A percentile compares a stretch with the other conserved stretches of the same genome.
Evolutionary conservation across 2,797 vertebrate species (phyloP).

Genomic region (Danionella dracula): DNA sequence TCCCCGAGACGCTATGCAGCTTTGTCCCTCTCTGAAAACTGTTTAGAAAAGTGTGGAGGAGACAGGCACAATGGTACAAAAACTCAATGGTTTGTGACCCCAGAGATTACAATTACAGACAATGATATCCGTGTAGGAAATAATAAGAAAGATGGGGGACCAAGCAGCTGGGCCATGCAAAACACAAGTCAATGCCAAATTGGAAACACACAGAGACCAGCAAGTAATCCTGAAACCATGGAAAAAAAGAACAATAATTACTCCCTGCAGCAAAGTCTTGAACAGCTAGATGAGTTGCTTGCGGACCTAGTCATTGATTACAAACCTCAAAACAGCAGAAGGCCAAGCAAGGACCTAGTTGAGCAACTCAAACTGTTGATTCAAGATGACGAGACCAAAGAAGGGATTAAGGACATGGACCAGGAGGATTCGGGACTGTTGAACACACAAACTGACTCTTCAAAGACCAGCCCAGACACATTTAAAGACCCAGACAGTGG

Average conservation of each 20-base stretch:
- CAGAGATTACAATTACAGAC: conserved; percentile 96
- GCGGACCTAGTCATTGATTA: conserved; percentile 94
- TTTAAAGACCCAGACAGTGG: conserved; percentile 70
- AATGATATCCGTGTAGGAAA: conserved; percentile 82
- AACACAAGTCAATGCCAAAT: conserved; percentile 56
- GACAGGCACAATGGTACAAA: conserved; percentile 68
- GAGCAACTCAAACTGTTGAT: conserved; percentile 84
- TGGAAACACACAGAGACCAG: conserved; percentile 50
- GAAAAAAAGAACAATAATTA: conserved; percentile 72
- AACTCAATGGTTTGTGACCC: conserved; percentile 89
- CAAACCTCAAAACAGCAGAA: conserved; percentile 73
- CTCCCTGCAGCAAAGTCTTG: conserved; percentile 86
- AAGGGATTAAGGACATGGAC: conserved; percentile 44
- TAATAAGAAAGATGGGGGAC: conserved; percentile 66
- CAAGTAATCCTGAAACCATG: conserved; percentile 50
- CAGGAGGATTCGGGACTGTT: conserved; percentile 62
- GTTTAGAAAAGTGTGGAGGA: conserved; percentile 74
- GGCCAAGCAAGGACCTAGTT: conserved; percentile 70
- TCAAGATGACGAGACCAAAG: conserved; percentile 64
- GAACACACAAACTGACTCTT: conserved; percentile 74
- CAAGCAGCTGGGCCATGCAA: conserved; percentile 71
- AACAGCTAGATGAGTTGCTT: conserved; percentile 90
- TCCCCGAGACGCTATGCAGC: conserved; percentile 92
- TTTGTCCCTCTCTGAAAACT: conserved; percentile 90
- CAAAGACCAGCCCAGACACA: conserved; percentile 63